A percentile compares a stretch with the other conserved stretches of the same genome.
phyloP scores from a whole-genome alignment of 1,140 invertebrate genomes.

The Bombus ignitus region DNA sequence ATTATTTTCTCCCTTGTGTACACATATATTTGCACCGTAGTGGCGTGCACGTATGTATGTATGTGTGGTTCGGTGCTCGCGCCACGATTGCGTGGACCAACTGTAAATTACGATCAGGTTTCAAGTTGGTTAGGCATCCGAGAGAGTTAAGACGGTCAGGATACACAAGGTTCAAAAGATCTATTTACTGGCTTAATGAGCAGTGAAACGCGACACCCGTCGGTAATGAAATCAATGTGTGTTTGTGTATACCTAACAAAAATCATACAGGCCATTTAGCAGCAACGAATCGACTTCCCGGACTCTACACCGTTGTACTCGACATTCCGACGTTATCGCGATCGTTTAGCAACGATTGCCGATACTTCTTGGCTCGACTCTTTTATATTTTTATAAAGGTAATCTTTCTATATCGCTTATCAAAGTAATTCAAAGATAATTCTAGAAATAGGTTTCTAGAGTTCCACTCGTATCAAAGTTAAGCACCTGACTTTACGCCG shows the following conservation, averaged over 20 bases:
- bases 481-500: neutral
- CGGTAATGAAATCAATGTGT: conserved; percentile 47
- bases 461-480: neutral
- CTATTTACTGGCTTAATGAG: conserved; percentile 59
- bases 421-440: neutral
- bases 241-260: conserved; percentile 16
- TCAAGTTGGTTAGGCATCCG: conserved; percentile 49
- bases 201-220: conserved; percentile 32
- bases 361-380: neutral
- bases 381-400: neutral
- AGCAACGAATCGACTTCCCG: neutral
- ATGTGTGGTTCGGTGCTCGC: neutral
- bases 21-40: too few relatives aligned
- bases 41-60: too few relatives aligned
- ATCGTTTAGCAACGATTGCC: neutral
- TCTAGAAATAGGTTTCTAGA: neutral
- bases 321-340: too few relatives aligned
- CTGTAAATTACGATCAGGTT: conserved; percentile 61
- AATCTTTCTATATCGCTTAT: neutral
- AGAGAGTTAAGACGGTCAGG: conserved; percentile 1
- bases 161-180: conserved; percentile 40
- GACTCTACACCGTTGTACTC: neutral
- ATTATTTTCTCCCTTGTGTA: conserved; percentile 20
- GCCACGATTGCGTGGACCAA: neutral
- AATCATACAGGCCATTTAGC: conserved; percentile 47